Evolutionary conservation across 2,888 invertebrate genomes (phyloP).

Genomic region (Drosophila limbata): DNA sequence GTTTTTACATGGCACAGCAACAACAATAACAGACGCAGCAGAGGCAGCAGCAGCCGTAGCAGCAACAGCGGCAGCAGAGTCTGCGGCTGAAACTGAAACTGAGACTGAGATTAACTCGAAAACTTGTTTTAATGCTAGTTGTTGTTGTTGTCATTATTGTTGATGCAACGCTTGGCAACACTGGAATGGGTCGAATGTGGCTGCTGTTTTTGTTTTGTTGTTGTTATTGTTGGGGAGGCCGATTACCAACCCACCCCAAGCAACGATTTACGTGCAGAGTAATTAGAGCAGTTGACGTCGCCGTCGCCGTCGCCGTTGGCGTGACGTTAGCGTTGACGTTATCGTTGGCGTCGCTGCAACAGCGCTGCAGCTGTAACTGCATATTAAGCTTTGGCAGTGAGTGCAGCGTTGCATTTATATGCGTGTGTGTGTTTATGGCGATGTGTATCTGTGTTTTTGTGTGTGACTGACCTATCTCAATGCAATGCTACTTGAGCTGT

Average conservation of each 20-base stretch:
- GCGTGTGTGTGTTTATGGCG: conserved; percentile 31
- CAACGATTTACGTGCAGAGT: conserved; percentile 59
- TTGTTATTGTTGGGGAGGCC: conserved; percentile 19
- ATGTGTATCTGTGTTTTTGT: conserved; percentile 49
- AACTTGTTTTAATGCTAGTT: conserved; percentile 60
- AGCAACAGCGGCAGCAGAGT: conserved; percentile 33
- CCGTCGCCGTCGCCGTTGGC: conserved; percentile 47
- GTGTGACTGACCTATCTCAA: conserved; percentile 83
- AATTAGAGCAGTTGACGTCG: conserved; percentile 73
- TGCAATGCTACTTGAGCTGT: conserved; percentile 78
- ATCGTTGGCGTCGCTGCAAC: conserved; percentile 48
- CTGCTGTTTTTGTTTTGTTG: conserved; percentile 30
- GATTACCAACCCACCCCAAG: conserved; percentile 50
- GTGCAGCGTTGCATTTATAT: conserved; percentile 64
- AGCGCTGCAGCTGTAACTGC: conserved; percentile 50
- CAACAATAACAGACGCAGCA: conserved; percentile 22
- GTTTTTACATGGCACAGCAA: conserved; percentile 63
- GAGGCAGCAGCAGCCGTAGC: conserved; percentile 14
- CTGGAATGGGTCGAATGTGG: conserved; percentile 29
- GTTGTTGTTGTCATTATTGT: conserved; percentile 35
- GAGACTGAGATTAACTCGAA: conserved; percentile 64
- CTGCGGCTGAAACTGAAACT: conserved; percentile 57
- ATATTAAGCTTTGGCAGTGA: conserved; percentile 60
- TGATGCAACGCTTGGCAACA: conserved; percentile 59
- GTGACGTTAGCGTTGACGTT: conserved; percentile 32